phyloP scores from a whole-genome alignment of 2,797 vertebrate species.

The Sebastes steindachneri region DNA sequence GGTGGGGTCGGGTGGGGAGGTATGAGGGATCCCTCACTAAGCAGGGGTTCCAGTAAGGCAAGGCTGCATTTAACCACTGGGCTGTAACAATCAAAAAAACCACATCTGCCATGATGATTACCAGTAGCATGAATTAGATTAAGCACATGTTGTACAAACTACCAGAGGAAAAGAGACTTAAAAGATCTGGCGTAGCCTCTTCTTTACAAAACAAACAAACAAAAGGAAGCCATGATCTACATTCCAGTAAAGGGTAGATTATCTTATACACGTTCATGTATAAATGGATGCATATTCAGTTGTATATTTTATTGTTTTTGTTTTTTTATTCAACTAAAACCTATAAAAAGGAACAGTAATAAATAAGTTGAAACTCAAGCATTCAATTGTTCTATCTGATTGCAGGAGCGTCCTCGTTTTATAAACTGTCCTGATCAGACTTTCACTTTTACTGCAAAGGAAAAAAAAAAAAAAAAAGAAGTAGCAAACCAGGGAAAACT shows the following conservation, averaged over 20 bases:
- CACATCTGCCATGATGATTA: slow-evolving; percentile 78
- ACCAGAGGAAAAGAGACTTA: slow-evolving; percentile 67
- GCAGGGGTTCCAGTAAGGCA: slow-evolving; percentile 86
- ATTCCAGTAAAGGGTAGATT: slow-evolving; percentile 82
- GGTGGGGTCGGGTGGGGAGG: slow-evolving; percentile 33
- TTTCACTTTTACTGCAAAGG: slow-evolving; percentile 68
- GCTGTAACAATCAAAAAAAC: slow-evolving; percentile 79
- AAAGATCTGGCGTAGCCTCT: slow-evolving; percentile 70
- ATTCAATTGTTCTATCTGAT: slow-evolving; percentile 74
- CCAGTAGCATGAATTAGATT: slow-evolving; percentile 79
- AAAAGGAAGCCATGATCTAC: slow-evolving; percentile 77
- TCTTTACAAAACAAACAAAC: slow-evolving; percentile 53
- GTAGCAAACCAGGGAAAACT: slow-evolving; percentile 62
- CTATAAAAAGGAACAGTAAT: slow-evolving; percentile 80
- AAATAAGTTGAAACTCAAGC: slow-evolving; percentile 79
- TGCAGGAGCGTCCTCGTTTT: slow-evolving; percentile 75
- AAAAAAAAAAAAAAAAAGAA: slow-evolving; percentile 34
- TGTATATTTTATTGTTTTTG: slow-evolving; percentile 45
- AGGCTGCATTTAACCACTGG: slow-evolving; percentile 85
- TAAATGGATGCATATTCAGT: slow-evolving; percentile 81
- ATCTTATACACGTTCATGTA: slow-evolving; percentile 73
- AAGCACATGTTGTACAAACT: slow-evolving; percentile 78
- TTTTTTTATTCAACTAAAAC: slow-evolving; percentile 70
- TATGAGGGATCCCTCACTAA: slow-evolving; percentile 83
- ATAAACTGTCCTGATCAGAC: slow-evolving; percentile 69